A percentile compares a stretch with the other conserved stretches of the same genome.
These are phyloP conservation scores for Haemorhous mexicanus DNA, from an alignment of 2,113 vertebrate species.

Conservation along the genomic window DNA sequence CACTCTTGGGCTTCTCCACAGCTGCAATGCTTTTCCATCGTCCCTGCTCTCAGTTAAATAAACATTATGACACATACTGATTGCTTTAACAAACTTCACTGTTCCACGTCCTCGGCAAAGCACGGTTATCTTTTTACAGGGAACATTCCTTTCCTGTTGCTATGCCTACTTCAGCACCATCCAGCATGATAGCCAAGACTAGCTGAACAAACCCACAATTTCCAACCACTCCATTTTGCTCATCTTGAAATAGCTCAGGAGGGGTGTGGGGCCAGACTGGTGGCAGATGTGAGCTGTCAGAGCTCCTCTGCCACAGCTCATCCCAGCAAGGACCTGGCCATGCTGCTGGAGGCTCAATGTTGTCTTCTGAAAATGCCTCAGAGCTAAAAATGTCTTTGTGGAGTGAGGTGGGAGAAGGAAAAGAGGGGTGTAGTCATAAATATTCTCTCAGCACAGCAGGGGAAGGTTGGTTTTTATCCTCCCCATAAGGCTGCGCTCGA, in stretches of 20 bases:
- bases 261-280: not conserved
- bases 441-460: not conserved
- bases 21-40: constrained; percentile 57
- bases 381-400: not conserved
- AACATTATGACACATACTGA: constrained; percentile 68
- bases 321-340: not conserved
- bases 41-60: constrained; percentile 66
- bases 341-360: not conserved
- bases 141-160: constrained; percentile 60
- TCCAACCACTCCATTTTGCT: not conserved
- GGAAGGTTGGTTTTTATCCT: not conserved
- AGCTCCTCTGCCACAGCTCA: not conserved
- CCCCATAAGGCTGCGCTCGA: not conserved
- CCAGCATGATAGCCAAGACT: not conserved
- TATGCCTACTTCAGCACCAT: constrained; percentile 45
- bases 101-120: constrained; percentile 29
- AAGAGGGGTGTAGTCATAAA: not conserved
- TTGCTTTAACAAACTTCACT: constrained; percentile 62
- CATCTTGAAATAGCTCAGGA: constrained; percentile 4
- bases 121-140: constrained; percentile 55
- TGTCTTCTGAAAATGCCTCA: not conserved
- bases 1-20: constrained; percentile 56
- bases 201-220: not conserved
- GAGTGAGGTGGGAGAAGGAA: not conserved
- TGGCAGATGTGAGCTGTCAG: constrained; percentile 32